These are phyloP conservation scores for Linepithema humile DNA, from an alignment of 1,140 invertebrate species.

Conservation along the genomic window DNA sequence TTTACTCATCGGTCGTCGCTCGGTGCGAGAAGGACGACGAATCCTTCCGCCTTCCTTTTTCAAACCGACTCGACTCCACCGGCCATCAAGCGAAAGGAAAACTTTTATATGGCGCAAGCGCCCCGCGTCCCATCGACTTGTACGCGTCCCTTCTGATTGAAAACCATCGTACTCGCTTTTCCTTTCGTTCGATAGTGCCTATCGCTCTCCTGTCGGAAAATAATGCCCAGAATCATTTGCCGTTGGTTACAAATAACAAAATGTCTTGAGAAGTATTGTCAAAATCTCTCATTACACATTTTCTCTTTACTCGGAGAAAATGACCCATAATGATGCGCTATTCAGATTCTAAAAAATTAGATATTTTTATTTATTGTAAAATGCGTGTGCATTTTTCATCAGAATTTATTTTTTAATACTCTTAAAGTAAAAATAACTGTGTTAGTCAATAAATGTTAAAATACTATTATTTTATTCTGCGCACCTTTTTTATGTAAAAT, in stretches of 20 bases:
- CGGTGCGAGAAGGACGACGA: conserved; percentile 58
- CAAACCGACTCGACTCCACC: conserved; percentile 62
- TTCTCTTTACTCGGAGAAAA: background rate
- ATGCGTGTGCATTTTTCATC: background rate
- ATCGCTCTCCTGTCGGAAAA: conserved; percentile 31
- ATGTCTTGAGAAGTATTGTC: background rate
- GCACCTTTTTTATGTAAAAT: background rate
- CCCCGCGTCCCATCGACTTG: conserved; percentile 52
- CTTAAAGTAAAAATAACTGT: too few relatives aligned
- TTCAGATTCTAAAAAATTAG: background rate
- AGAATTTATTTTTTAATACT: too few relatives aligned
- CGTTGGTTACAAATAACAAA: background rate
- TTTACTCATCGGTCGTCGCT: conserved; percentile 71
- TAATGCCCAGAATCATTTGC: conserved; percentile 7
- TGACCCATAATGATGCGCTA: background rate
- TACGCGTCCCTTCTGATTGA: conserved; percentile 60
- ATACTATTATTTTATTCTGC: background rate
- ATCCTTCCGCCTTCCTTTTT: conserved; percentile 69
- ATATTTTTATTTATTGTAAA: background rate
- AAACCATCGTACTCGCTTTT: conserved; percentile 67
- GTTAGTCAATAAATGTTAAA: background rate
- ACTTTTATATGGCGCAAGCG: conserved; percentile 70
- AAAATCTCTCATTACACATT: background rate
- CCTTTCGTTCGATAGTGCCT: conserved; percentile 65
- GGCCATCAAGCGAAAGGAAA: conserved; percentile 70